These are phyloP conservation scores for Sebastes elongatus DNA, from an alignment of 2,797 vertebrate genomes.

Conservation along the genomic window DNA sequence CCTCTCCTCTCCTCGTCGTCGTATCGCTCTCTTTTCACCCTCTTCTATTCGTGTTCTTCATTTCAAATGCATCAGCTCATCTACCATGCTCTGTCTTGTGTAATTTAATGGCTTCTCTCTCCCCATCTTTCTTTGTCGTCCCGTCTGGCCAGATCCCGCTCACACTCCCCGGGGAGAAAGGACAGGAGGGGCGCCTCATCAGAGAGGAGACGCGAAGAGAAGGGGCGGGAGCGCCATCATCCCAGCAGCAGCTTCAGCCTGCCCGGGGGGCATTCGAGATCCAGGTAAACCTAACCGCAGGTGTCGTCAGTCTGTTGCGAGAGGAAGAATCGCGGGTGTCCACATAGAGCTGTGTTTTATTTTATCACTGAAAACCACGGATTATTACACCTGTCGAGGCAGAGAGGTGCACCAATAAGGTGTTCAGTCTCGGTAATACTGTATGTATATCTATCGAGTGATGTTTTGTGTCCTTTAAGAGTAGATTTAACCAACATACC, in stretches of 20 bases:
- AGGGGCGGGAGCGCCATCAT: constrained; percentile 81
- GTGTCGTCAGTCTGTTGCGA: neutral
- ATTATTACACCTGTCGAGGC: neutral
- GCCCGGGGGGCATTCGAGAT: constrained; percentile 86
- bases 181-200: constrained; percentile 84
- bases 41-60: neutral
- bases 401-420: neutral
- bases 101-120: neutral
- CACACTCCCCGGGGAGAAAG: constrained; percentile 88
- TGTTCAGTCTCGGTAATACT: neutral
- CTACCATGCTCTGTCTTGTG: neutral
- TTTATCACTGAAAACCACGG: constrained; percentile 4
- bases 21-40: neutral
- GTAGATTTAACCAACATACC: neutral
- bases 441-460: neutral
- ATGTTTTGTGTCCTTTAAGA: neutral
- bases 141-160: constrained; percentile 77
- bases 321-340: neutral
- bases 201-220: constrained; percentile 87
- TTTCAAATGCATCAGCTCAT: constrained; percentile 26
- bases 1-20: neutral
- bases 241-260: constrained; percentile 86
- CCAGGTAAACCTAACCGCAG: constrained; percentile 82
- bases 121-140: constrained; percentile 19
- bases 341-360: neutral